These are phyloP conservation scores for Rhadina sibilatrix DNA, from an alignment of 2,113 vertebrate genomes.

Conservation along the genomic window DNA sequence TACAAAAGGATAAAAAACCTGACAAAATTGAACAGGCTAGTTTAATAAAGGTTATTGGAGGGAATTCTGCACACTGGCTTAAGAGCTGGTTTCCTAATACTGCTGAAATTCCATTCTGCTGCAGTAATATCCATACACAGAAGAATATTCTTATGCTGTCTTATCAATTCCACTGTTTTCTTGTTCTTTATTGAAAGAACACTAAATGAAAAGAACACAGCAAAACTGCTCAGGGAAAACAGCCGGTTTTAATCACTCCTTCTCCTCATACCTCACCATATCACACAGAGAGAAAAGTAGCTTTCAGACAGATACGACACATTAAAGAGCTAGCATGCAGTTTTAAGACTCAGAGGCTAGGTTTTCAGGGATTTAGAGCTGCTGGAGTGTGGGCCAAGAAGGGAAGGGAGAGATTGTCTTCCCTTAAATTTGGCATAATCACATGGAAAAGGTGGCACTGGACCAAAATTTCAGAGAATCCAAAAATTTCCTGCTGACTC, in stretches of 20 bases:
- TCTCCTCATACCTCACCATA: not conserved
- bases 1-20: not conserved
- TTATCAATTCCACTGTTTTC: constrained; percentile 24
- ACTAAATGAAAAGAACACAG: constrained; percentile 1
- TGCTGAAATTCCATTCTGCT: constrained; percentile 19
- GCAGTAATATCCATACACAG: constrained; percentile 7
- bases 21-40: not conserved
- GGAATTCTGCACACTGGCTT: not conserved
- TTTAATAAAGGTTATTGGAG: not conserved
- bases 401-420: not conserved
- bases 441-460: not conserved
- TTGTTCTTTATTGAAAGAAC: not conserved
- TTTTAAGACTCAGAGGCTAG: not conserved
- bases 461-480: not conserved
- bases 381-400: not conserved
- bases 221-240: not conserved
- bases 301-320: constrained; percentile 9
- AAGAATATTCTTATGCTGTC: not conserved
- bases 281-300: not conserved
- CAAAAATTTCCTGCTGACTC: not conserved
- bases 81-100: not conserved
- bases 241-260: constrained; percentile 6
- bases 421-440: not conserved
- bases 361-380: not conserved
- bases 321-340: not conserved